Conservation (phyloP, 2,797 vertebrate genomes). For the Falco peregrinus region DNA sequence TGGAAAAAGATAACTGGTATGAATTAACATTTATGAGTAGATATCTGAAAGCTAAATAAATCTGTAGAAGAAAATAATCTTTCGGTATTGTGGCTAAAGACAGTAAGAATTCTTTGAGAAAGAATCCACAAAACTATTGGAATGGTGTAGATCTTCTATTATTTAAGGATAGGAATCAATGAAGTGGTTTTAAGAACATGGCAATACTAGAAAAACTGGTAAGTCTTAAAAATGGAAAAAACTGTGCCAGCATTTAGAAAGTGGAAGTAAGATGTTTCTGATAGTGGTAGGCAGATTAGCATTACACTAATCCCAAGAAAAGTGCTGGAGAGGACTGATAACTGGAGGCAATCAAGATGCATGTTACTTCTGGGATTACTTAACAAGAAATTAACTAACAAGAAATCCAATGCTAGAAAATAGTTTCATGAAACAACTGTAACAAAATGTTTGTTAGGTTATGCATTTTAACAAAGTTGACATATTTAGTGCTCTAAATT, state of each 20-base stretch:
- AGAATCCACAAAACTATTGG: background rate
- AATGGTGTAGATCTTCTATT: background rate
- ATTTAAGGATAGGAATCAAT: background rate
- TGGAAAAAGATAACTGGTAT: background rate
- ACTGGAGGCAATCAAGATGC: background rate
- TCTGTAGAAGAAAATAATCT: background rate
- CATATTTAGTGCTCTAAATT: constrained; percentile 4
- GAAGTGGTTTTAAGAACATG: background rate
- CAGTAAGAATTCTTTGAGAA: background rate
- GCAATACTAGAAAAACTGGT: background rate
- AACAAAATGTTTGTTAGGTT: background rate
- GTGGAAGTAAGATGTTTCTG: background rate
- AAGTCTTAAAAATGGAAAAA: background rate
- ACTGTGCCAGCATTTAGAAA: background rate
- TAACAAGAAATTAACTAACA: background rate
- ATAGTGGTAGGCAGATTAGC: background rate
- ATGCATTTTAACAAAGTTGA: background rate
- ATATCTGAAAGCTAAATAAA: background rate
- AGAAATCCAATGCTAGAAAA: background rate
- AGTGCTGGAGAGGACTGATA: background rate
- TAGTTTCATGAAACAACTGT: background rate
- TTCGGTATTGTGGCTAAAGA: background rate
- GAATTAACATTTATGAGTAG: background rate
- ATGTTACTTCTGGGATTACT: background rate
- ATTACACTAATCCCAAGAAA: background rate